Evolutionary conservation across 2,113 vertebrate species (phyloP).

Genomic region (Tragelaphus scriptus): DNA sequence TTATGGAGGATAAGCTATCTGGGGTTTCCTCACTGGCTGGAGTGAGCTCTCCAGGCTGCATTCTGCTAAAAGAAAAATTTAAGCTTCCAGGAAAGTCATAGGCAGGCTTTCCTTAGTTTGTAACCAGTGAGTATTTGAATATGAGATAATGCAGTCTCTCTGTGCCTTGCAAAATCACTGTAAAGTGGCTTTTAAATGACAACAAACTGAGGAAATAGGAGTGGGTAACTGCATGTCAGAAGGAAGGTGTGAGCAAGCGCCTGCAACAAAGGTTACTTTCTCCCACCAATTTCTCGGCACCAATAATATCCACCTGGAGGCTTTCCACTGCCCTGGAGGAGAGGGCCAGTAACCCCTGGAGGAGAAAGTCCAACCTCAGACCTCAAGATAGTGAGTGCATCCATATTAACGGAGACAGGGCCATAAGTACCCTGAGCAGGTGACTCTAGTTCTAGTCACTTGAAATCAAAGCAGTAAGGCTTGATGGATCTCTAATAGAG

Average conservation of each 20-base stretch:
- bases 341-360: neutral
- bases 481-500: too few relatives aligned
- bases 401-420: neutral
- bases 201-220: neutral
- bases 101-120: neutral
- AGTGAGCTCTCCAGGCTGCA: neutral
- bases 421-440: neutral
- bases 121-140: neutral
- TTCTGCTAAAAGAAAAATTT: neutral
- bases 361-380: neutral
- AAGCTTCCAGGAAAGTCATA: neutral
- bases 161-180: neutral
- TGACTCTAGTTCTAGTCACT: neutral
- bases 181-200: neutral
- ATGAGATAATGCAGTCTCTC: neutral
- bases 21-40: neutral
- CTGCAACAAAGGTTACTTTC: neutral
- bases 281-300: neutral
- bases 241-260: rapidly evolving
- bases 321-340: neutral
- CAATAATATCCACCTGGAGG: neutral
- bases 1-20: neutral
- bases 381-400: rapidly evolving
- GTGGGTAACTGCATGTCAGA: rapidly evolving
- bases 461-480: neutral